phyloP scores from a whole-genome alignment of 1,140 invertebrate species.

The Hyposmocoma kahamanoa region DNA sequence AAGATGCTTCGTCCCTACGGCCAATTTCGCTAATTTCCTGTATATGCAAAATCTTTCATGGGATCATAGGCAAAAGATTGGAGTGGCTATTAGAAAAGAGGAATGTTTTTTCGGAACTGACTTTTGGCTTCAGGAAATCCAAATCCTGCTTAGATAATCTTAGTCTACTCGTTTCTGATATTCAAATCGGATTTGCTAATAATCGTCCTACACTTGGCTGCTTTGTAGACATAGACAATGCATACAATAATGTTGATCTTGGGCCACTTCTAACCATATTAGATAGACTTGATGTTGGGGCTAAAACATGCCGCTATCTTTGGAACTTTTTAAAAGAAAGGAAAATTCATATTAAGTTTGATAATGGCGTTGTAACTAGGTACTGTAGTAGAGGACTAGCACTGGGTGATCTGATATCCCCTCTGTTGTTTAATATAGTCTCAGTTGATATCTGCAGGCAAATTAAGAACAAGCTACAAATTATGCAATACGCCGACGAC shows the following conservation, averaged over 20 bases:
- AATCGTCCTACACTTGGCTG: slow-evolving; percentile 4
- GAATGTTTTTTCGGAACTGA: slow-evolving; percentile 2
- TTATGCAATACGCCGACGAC: slow-evolving; percentile 1
- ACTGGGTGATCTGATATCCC: neutral
- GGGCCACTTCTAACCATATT: neutral
- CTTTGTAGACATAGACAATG: slow-evolving; percentile 19
- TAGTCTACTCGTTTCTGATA: slow-evolving; percentile 1
- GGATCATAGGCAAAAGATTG: slow-evolving; percentile 12
- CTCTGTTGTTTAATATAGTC: neutral
- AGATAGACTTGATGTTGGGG: slow-evolving; percentile 4
- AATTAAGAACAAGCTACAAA: neutral
- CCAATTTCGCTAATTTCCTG: slow-evolving; percentile 37
- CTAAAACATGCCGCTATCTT: slow-evolving; percentile 9
- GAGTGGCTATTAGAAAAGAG: slow-evolving; percentile 18
- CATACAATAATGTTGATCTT: slow-evolving; percentile 20
- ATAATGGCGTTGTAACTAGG: neutral
- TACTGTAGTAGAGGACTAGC: neutral
- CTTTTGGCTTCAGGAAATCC: slow-evolving; percentile 12
- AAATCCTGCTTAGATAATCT: slow-evolving; percentile 12
- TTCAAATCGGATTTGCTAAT: slow-evolving; percentile 11
- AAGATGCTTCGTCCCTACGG: slow-evolving; percentile 16
- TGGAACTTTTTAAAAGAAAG: slow-evolving; percentile 11
- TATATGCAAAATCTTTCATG: slow-evolving; percentile 23
- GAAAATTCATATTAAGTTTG: neutral
- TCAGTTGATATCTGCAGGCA: neutral